Base-by-base conservation (phyloP, 2,888 invertebrate genomes). In the Dryobotodes eremita region DNA sequence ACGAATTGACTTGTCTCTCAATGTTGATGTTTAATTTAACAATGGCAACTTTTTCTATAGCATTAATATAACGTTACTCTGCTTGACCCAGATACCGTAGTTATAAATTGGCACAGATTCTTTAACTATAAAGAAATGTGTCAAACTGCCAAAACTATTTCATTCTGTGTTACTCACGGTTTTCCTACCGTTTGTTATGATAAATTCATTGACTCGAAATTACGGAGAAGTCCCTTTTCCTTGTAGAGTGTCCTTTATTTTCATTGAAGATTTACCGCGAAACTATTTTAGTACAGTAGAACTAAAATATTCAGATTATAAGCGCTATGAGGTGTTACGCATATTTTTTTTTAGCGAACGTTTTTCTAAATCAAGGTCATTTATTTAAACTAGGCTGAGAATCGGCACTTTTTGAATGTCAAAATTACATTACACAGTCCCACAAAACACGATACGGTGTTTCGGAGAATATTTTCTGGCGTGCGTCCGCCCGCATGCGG, bases 71-170 rank as follows among this genome's bases (percentile, higher is more conserved):
- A 65, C 75, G 7, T 26, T 66, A 64, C 36, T 59, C 64, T 11
- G 23, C 42, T 50, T 84, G 85, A 69, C 81, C 82, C 50, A 82
- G 23, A 85, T 82, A 36, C 42, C 7, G 50, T 26, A 10, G 46
- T 72, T 82, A 17, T 59, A 53, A 69, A 85, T 82, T 82, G 85
- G 85, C 82, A 82, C 81, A 62, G 57, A 80, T 64, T 48, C 50
- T 46, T 68, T 50, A 59, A 80, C 80, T 70, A 15, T n/a, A 62
- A 69, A n/a, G 57, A 71, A 69, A 82, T 36, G 31, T 64, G 68
- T 62, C 50, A 13, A 36, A 53, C 23, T 85, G 81, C 81, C 81
- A 81, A 81, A 71, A 57, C 4, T 64, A 66, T 62, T 71, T 68
- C 23, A 57, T 69, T 85, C 55, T 65, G n/a, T 36, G 2, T 50